phyloP scores from a whole-genome alignment of 2,888 invertebrate species.

The Papilio protenor region DNA sequence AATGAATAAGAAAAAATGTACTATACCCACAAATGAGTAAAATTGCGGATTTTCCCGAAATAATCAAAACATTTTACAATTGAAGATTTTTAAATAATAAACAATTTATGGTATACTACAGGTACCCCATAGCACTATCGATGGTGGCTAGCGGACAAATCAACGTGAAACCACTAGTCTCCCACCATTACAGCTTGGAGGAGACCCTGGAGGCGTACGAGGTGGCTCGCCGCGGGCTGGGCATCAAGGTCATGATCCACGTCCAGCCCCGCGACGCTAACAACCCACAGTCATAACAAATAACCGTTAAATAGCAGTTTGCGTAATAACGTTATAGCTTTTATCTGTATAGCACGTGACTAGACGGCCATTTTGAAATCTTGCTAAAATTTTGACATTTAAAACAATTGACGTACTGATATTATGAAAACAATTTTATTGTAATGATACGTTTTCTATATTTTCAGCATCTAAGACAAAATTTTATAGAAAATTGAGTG shows the following conservation, averaged over 20 bases:
- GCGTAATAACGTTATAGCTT: not conserved
- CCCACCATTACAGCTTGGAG: constrained; percentile 91
- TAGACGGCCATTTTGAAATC: constrained; percentile 1
- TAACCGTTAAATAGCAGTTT: not conserved
- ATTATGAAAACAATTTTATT: not conserved
- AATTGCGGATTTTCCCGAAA: not conserved
- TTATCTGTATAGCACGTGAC: not conserved
- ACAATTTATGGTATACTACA: constrained; percentile 60
- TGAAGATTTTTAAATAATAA: not conserved
- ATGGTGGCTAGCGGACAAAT: constrained; percentile 91
- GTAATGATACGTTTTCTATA: not conserved
- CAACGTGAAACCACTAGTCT: constrained; percentile 92
- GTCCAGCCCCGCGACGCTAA: constrained; percentile 83
- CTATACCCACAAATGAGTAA: not conserved
- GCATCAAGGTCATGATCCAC: constrained; percentile 96
- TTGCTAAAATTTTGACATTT: not conserved
- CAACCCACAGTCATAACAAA: constrained; percentile 66
- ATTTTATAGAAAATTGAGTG: not conserved
- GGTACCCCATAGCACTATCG: constrained; percentile 91
- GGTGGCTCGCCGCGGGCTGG: constrained; percentile 88
- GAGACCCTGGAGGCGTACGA: constrained; percentile 93
- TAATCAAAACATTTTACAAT: not conserved
- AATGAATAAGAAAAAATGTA: not conserved
- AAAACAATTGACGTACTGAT: not conserved
- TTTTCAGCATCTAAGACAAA: not conserved